Percentiles rank a stretch among this genome's conserved stretches.
Conservation (phyloP, 2,888 invertebrate genomes). For the Pristionchus fissidentatus region DNA sequence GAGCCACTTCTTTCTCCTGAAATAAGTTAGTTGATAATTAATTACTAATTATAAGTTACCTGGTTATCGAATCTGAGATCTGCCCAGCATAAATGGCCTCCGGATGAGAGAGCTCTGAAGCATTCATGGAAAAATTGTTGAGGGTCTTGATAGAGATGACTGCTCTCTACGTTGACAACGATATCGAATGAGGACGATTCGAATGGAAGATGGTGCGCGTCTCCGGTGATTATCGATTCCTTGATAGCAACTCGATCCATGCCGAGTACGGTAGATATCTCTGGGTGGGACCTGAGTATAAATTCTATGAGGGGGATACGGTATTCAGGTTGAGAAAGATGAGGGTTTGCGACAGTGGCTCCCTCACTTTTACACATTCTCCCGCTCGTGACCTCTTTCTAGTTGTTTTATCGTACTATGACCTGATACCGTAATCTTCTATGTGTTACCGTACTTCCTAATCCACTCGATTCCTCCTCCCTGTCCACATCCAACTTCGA, state of each 20-base stretch:
- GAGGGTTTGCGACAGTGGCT: background rate
- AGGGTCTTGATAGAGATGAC: conserved; percentile 57
- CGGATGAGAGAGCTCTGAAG: conserved; percentile 51
- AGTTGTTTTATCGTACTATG: too few species aligned
- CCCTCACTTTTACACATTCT: too few species aligned
- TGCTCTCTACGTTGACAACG: conserved; percentile 60
- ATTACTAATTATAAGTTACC: conserved; percentile 42
- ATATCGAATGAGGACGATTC: conserved; percentile 54
- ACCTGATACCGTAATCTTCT: too few species aligned
- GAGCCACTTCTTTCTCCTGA: conserved; percentile 39
- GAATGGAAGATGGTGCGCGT: conserved; percentile 58
- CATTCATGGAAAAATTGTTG: conserved; percentile 54
- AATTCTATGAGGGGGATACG: background rate
- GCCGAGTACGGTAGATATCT: conserved; percentile 50
- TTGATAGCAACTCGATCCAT: conserved; percentile 43
- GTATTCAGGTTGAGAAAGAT: background rate
- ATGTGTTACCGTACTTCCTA: conserved; percentile 49
- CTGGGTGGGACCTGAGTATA: conserved; percentile 56
- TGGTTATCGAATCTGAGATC: conserved; percentile 53
- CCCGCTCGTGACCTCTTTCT: too few species aligned
- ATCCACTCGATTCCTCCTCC: conserved; percentile 61
- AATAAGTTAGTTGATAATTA: background rate
- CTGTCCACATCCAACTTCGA: conserved; percentile 64
- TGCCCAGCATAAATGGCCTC: conserved; percentile 59
- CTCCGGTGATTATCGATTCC: conserved; percentile 52